Evolutionary conservation across 2,888 invertebrate species (phyloP).

Genomic region (Eristalinus sepulchralis): DNA sequence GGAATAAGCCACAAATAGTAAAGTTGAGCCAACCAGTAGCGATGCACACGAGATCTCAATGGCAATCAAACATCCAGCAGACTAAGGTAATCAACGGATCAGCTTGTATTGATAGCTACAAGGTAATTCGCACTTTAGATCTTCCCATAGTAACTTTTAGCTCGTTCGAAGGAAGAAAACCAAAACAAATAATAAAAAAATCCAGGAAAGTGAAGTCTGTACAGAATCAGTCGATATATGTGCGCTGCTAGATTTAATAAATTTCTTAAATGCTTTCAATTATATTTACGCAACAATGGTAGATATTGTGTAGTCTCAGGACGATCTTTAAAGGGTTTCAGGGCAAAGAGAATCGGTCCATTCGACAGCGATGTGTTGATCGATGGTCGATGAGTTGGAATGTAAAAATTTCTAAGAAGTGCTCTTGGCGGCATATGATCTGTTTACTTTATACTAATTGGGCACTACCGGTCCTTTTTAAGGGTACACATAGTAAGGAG

Average conservation of each 20-base stretch:
- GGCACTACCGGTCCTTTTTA: slow-evolving; percentile 77
- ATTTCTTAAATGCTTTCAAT: slow-evolving; percentile 68
- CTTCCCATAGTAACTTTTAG: slow-evolving; percentile 53
- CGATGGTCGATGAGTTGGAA: slow-evolving; percentile 43
- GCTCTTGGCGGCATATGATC: slow-evolving; percentile 48
- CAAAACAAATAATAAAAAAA: slow-evolving; percentile 26
- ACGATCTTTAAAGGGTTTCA: slow-evolving; percentile 33
- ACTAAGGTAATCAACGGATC: slow-evolving; percentile 34
- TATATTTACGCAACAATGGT: slow-evolving; percentile 67
- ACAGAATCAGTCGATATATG: slow-evolving; percentile 48
- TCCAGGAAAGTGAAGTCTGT: slow-evolving; percentile 4
- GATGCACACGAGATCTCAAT: neutral
- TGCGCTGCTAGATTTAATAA: slow-evolving; percentile 67
- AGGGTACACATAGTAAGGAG: slow-evolving; percentile 3
- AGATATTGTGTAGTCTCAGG: slow-evolving; percentile 21
- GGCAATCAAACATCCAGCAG: slow-evolving; percentile 47
- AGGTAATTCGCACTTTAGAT: slow-evolving; percentile 75
- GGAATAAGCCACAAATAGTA: neutral
- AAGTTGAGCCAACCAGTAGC: slow-evolving; percentile 17
- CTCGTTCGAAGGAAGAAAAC: slow-evolving; percentile 30
- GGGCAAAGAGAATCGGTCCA: slow-evolving; percentile 43
- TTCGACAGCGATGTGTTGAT: slow-evolving; percentile 27
- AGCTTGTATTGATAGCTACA: slow-evolving; percentile 74
- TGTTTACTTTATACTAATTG: slow-evolving; percentile 77
- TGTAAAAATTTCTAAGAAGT: slow-evolving; percentile 60